Evolutionary conservation across 2,888 invertebrate genomes (phyloP), one percentile per base, ranked within the genome.

Genomic region (Morpho achilles): DNA sequence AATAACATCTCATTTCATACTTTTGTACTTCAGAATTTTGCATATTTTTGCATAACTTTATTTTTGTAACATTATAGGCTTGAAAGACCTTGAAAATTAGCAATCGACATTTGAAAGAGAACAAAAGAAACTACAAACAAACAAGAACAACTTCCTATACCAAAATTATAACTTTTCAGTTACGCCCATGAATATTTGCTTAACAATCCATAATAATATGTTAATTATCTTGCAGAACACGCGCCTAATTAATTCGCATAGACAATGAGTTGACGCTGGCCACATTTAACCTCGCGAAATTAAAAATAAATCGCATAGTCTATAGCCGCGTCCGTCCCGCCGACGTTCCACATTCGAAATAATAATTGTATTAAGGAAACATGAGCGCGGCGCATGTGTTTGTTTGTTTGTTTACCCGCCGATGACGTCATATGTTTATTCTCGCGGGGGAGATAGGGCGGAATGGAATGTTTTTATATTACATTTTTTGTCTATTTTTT

Each of bases 381-480:
- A 91, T 90, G 89, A 90, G 87, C 89, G 87, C 80, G 79, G 87
- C 90, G 91, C 88, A 89, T 90, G 91, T 91, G 90, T 91, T 91
- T 91, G 91, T 91, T 91, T 91, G 91, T 91, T 91, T 91, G 91
- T 91, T 91, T 91, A 91, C 88, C 82, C 82, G 82, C 75, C 82
- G 84, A 78, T 91, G 91, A 91, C 91, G 91, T 91, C 91, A 91
- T 87, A 84, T 91, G 91, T 91, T 91, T 91, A 91, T 91, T 89
- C 91, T 89, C 84, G 84, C 80, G 84, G 74, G 87, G 79, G 73
- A 66, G 57, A 45, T 63, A 70, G 82, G 86, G 72, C 10, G 44
- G 60, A 50, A 56, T 68, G 47, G 52, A 43, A 8, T 51, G 22
- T 50, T 50, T 32, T 9, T 8, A 16, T 40, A 41, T 48, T 2